Percentiles rank a stretch among this genome's conserved stretches.
Evolutionary conservation across 2,113 vertebrate genomes (phyloP).

Genomic region (Myanophis thanlyinensis): DNA sequence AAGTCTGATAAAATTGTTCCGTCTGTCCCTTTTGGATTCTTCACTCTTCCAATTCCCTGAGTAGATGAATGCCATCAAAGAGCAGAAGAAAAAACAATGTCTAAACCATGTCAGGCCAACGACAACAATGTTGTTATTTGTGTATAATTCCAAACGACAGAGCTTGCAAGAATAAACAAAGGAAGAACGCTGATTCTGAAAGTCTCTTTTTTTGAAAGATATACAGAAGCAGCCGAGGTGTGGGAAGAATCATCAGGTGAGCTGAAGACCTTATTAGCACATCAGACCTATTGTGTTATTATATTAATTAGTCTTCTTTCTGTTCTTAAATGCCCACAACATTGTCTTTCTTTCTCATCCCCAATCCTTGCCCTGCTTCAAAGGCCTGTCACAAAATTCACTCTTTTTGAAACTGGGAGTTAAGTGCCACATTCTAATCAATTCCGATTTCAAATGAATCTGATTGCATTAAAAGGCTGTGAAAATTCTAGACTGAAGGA

Average conservation of each 20-base stretch:
- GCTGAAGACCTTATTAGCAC: constrained; percentile 39
- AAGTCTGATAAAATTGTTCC: background rate
- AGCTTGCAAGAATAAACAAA: constrained; percentile 14
- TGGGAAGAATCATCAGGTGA: background rate
- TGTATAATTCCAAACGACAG: background rate
- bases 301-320: constrained; percentile 52
- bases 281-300: constrained; percentile 43
- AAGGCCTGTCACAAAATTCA: constrained; percentile 40
- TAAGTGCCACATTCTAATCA: constrained; percentile 54
- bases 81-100: background rate
- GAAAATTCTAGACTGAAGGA: constrained; percentile 13
- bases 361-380: constrained; percentile 44
- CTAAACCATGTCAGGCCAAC: background rate
- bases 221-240: background rate
- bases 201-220: background rate
- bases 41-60: background rate
- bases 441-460: constrained; percentile 36
- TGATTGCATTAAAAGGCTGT: constrained; percentile 27
- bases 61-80: background rate
- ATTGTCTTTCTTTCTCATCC: background rate
- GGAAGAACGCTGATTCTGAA: constrained; percentile 12
- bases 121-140: background rate
- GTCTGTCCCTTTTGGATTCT: background rate
- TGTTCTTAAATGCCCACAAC: constrained; percentile 45
- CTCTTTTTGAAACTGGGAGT: constrained; percentile 45